These are phyloP conservation scores for Pavo muticus DNA, from an alignment of 2,113 vertebrate genomes.

Conservation along the genomic window DNA sequence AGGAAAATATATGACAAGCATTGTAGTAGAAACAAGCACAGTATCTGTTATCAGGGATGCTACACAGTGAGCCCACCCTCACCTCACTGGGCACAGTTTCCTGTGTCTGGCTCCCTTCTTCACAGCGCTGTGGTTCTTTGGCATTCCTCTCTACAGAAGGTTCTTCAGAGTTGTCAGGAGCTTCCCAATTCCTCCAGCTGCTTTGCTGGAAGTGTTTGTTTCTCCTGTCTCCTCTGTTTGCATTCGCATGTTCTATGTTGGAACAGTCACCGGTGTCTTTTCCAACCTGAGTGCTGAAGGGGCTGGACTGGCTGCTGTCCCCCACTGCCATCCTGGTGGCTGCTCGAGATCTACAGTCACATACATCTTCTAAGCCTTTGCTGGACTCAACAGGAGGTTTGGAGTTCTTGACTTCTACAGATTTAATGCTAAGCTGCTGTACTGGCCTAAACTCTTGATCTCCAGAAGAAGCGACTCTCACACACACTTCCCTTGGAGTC, in stretches of 20 bases:
- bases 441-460: not conserved
- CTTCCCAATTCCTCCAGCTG: not conserved
- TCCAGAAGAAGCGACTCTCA: not conserved
- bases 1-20: not conserved
- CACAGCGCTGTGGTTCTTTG: not conserved
- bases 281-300: not conserved
- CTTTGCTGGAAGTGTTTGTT: not conserved
- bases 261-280: not conserved
- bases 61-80: slow-evolving; percentile 7
- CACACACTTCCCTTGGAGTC: not conserved
- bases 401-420: not conserved
- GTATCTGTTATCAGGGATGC: not conserved
- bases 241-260: not conserved
- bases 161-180: not conserved
- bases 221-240: not conserved
- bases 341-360: not conserved
- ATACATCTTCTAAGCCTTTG: not conserved
- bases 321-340: not conserved
- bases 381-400: not conserved
- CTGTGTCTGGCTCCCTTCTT: not conserved
- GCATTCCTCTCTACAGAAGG: not conserved
- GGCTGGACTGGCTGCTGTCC: not conserved
- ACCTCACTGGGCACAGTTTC: slow-evolving; percentile 17
- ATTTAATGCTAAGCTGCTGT: not conserved
- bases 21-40: not conserved